Base-by-base conservation (phyloP, 2,888 invertebrate species). In the Caenorhabditis angaria region DNA sequence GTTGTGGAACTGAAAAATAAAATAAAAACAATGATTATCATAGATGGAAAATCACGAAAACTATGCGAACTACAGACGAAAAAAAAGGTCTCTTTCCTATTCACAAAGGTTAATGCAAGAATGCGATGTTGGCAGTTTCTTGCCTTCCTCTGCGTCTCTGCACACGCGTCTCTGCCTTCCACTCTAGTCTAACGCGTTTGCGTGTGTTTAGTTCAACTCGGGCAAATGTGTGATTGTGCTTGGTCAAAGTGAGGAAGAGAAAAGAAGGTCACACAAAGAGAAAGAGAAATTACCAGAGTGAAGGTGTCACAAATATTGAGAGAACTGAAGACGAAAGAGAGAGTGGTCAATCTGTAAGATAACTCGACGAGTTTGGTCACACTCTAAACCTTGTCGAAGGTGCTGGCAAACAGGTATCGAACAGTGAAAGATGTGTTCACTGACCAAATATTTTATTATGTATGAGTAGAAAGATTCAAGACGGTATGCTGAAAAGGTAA, bases 311-410 rank as follows among this genome's bases (percentile, higher is more conserved):
- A 35, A 48, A 59, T 35, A 35, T 35, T 25, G 59, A 59, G 41
- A 47, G 50, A 61, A 61, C 61, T 48, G 48, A 50, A 32, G 48
- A 50, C 50, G 24, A 61, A 48, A 61, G 25, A 61, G 61, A 58
- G 58, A 35, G 55, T 55, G 58, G 41, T 35, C 47, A 41, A 41
- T 58, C 58, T 58, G 58, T 58, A 58, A 58, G 58, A 58, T 58
- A 50, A 61, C 61, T 61, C 61, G 61, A 58, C 58, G 58, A 61
- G 27, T 61, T 61, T 61, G 61, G 58, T 58, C 58, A 58, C 58
- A 58, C 51, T 48, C 51, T 56, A 32, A 56, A 56, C 29, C 29
- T 32, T 56, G 6, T 56, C 56, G 56, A 56, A 56, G 56, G 56
- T 56, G 20, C 56, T 54, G 32, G 5, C 32, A 32, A 32, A 32